Base-by-base conservation (phyloP, 2,113 vertebrate genomes). In the Manacus vitellinus region DNA sequence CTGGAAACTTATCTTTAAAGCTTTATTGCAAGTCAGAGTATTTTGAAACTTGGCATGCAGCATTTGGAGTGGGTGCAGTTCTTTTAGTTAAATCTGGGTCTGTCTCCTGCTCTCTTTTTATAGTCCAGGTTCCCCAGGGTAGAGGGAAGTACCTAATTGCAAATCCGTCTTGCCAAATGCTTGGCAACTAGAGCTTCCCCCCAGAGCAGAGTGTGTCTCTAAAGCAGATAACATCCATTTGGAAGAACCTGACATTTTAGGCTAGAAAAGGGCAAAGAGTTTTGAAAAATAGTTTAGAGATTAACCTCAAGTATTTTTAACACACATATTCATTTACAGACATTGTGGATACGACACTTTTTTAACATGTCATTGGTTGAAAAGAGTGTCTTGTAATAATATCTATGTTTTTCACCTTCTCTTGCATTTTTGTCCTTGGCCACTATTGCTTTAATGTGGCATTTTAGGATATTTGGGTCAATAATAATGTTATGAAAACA, bases 11-110 rank as follows among this genome's bases (percentile, higher is more conserved):
- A 59, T 88, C 94, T 96, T 59, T 77, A 79, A 82, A 94, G 75
- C 43, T 77, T 73, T 16, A 27, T 15, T 92, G 76, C 76, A 81
- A 93, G 76, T 37, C 85, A 82, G 68, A 74, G 11, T 61, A 62
- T 79, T 77, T 35, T 91, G 77, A 91, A 95, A 96, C 41, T 91
- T 97, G 96, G 91, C 91, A 49, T 55, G 28, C 33, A 72, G 76
- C 54, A 58, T 90, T 81, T 77, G 80, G 94, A 96, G 83, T 81
- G 83, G 90, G 90, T 92, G 83, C 95, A 94, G 68, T 39, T 81
- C 51, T 52, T 86, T 81, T 62, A 4, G 39, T 75, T 86, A 85
- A 92, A 92, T 78, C 37, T 8, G 22, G 35, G 61, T 93, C 88
- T 88, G 83, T 75, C 73, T 92, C 39, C 43, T 71, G 39, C 47